Evolutionary conservation across 2,888 invertebrate species (phyloP), one percentile per base, ranked within the genome.

Genomic region (Biston stratarius): DNA sequence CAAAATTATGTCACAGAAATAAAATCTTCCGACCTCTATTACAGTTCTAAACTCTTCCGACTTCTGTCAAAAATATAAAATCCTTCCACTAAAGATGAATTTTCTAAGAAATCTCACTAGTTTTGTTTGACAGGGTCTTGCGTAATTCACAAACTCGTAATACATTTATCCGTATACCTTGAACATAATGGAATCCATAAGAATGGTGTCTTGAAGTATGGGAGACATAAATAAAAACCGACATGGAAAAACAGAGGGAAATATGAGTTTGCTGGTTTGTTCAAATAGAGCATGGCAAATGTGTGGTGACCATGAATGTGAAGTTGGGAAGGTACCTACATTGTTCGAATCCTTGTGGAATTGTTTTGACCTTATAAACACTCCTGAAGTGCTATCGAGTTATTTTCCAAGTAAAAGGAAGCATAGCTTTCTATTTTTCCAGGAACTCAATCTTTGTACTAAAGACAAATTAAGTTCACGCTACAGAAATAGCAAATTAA

Each of bases 221-320:
- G 62, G 48, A 48, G 47, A 15, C 48, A 71, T 71, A 64, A 71
- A 71, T 71, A 71, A 65, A 68, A 64, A 64, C 68, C 64, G 66
- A 68, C 66, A 66, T n/a, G 62, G 61, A 48, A 62, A 68, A 71
- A 68, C 68, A 66, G 47, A 64, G 52, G 53, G 61, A 49, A 63
- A 65, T 61, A 64, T 71, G 61, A 68, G 58, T 61, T 63, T 66
- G 63, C 59, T 52, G 56, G 59, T 51, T 49, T 59, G 10, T 15
- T 49, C 51, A 63, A 68, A 68, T 51, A 68, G 55, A 49, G 51
- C 45, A 60, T 64, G 44, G 34, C 40, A 45, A 57, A 40, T 34
- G 59, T 48, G 34, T n/a, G 52, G 60, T 68, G 56, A 52, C 63
- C 63, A 68, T 64, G 53, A 36, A 0, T 24, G 6, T 8, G 40